phyloP scores from a whole-genome alignment of 2,797 vertebrate species.

The Aphelocoma californica region DNA sequence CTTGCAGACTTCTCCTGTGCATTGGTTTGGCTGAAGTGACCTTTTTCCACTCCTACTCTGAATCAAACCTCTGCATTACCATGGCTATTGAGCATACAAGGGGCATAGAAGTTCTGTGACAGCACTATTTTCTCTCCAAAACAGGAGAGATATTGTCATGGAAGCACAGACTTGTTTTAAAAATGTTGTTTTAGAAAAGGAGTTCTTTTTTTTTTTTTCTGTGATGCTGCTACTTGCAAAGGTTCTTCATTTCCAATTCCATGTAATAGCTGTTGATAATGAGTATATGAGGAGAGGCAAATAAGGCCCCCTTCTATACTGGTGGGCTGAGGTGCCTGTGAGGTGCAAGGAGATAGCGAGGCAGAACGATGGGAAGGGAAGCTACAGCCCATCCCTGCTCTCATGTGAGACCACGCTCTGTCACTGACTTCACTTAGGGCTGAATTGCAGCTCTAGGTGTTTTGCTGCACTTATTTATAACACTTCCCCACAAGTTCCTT shows the following conservation, averaged over 20 bases:
- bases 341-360: not conserved
- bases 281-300: not conserved
- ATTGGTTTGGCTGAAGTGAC: not conserved
- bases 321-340: not conserved
- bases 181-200: not conserved
- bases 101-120: not conserved
- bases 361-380: not conserved
- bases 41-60: not conserved
- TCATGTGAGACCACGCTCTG: not conserved
- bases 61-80: not conserved
- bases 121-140: not conserved
- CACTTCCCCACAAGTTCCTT: not conserved
- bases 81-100: not conserved
- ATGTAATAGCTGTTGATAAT: not conserved
- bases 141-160: not conserved
- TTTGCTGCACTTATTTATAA: not conserved
- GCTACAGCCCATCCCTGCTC: not conserved
- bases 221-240: not conserved
- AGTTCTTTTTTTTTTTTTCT: not conserved
- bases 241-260: not conserved
- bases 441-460: not conserved
- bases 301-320: not conserved
- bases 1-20: not conserved
- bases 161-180: not conserved
- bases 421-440: not conserved